Conservation (phyloP, 2,888 invertebrate genomes). For the Sinopyrophorus schimmeli region DNA sequence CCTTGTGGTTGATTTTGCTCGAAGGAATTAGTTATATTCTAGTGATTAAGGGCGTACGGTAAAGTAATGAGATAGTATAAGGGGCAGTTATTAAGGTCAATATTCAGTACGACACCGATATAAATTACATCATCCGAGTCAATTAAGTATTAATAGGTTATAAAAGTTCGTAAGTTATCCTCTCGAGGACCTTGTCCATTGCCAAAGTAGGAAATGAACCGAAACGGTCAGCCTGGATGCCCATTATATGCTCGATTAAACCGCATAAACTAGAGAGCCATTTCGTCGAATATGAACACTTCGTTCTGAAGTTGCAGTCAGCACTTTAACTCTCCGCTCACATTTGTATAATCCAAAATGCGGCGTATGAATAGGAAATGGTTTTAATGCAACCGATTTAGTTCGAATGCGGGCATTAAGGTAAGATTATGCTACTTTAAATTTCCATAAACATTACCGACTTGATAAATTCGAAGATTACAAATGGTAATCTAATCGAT, state of each 20-base stretch:
- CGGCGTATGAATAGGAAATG: conserved; percentile 38
- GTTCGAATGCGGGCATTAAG: conserved; percentile 25
- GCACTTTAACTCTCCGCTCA: conserved; percentile 40
- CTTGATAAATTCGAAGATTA: conserved; percentile 27
- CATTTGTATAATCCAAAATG: conserved; percentile 41
- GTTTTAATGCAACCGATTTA: conserved; percentile 37
- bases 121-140: conserved; percentile 28
- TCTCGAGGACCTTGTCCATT: conserved; percentile 41
- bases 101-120: conserved; percentile 22
- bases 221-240: conserved; percentile 48
- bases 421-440: conserved; percentile 24
- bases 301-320: conserved; percentile 39
- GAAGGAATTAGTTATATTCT: too few species aligned
- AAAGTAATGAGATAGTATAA: too few species aligned
- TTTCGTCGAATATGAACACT: conserved; percentile 46
- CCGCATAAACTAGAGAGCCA: conserved; percentile 48
- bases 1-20: too few species aligned
- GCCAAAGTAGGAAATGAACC: conserved; percentile 38
- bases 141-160: conserved; percentile 43
- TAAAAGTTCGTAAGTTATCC: conserved; percentile 45
- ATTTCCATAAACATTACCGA: conserved; percentile 29
- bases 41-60: too few species aligned
- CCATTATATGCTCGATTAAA: conserved; percentile 53
- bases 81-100: conserved; percentile 15
- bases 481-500: conserved; percentile 15